phyloP scores from a whole-genome alignment of 2,113 vertebrate genomes.

The Pholis gunnellus region DNA sequence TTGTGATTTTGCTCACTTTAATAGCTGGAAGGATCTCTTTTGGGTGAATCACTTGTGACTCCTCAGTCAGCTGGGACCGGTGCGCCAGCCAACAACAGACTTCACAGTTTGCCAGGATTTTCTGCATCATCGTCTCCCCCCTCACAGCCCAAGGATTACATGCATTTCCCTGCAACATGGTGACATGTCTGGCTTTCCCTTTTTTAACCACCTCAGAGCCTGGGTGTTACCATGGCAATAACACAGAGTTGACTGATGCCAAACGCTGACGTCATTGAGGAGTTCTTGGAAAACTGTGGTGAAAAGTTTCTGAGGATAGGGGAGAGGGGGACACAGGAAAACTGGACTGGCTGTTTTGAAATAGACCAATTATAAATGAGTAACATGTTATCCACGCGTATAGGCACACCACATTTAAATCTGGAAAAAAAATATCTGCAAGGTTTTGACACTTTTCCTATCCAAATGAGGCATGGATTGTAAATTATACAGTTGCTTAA shows the following conservation, averaged over 20 bases:
- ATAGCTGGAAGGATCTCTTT: slow-evolving; percentile 26
- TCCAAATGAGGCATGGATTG: slow-evolving; percentile 13
- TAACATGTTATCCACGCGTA: not conserved
- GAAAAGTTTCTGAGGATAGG: not conserved
- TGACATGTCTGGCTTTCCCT: slow-evolving; percentile 41
- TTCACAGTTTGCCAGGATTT: slow-evolving; percentile 63
- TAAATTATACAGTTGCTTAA: not conserved
- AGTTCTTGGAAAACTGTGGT: slow-evolving; percentile 44
- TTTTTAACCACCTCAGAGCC: slow-evolving; percentile 28
- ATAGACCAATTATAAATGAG: slow-evolving; percentile 22
- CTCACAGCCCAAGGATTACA: slow-evolving; percentile 40
- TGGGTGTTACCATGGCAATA: slow-evolving; percentile 61
- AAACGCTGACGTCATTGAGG: slow-evolving; percentile 11
- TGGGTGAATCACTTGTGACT: slow-evolving; percentile 62
- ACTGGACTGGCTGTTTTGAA: slow-evolving; percentile 24
- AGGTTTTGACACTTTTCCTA: slow-evolving; percentile 1
- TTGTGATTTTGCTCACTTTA: slow-evolving; percentile 29
- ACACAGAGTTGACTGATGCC: slow-evolving; percentile 28
- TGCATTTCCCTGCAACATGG: slow-evolving; percentile 59
- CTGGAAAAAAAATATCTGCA: slow-evolving; percentile 3
- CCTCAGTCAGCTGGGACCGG: slow-evolving; percentile 53
- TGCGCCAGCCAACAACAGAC: slow-evolving; percentile 46
- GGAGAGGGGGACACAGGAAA: not conserved
- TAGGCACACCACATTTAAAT: not conserved
- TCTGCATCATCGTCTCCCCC: slow-evolving; percentile 70